Conservation (phyloP, 2,797 vertebrate species). For the Gadopsis bispinosus region DNA sequence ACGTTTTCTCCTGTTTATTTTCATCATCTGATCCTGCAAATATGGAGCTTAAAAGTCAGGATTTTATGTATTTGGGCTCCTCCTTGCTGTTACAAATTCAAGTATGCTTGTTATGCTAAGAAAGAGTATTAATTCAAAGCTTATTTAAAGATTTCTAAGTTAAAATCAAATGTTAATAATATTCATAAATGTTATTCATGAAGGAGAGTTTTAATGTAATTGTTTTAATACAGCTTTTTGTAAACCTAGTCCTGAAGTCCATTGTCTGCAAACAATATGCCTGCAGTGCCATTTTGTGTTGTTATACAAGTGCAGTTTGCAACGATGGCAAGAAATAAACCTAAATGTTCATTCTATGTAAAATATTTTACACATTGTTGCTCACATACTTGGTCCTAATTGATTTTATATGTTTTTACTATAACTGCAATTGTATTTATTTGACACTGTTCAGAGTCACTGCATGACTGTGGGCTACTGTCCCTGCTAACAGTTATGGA, state of each 20-base stretch:
- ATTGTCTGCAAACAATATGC: slow-evolving; percentile 35
- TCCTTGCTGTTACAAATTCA: slow-evolving; percentile 52
- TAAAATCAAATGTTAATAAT: slow-evolving; percentile 75
- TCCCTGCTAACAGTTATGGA: slow-evolving; percentile 51
- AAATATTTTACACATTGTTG: slow-evolving; percentile 59
- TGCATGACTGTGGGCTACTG: slow-evolving; percentile 39
- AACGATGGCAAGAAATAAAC: slow-evolving; percentile 28
- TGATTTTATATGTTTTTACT: slow-evolving; percentile 70
- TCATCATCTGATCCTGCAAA: slow-evolving; percentile 28
- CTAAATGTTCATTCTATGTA: slow-evolving; percentile 49
- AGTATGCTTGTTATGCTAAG: slow-evolving; percentile 45
- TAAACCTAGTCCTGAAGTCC: slow-evolving; percentile 50
- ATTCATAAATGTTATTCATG: slow-evolving; percentile 69
- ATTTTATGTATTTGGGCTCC: slow-evolving; percentile 42
- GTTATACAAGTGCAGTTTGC: slow-evolving; percentile 77
- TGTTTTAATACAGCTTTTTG: slow-evolving; percentile 70
- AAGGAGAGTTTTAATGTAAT: slow-evolving; percentile 64
- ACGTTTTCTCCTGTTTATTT: slow-evolving; percentile 24
- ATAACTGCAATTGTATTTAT: slow-evolving; percentile 80
- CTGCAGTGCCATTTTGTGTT: slow-evolving; percentile 71
- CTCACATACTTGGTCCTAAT: slow-evolving; percentile 59
- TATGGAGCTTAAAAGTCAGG: slow-evolving; percentile 45
- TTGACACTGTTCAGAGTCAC: slow-evolving; percentile 64
- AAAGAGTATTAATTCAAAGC: slow-evolving; percentile 67
- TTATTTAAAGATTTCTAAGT: slow-evolving; percentile 80